These are phyloP conservation scores for Empidonax traillii DNA, from an alignment of 2,113 vertebrate species.

Conservation along the genomic window DNA sequence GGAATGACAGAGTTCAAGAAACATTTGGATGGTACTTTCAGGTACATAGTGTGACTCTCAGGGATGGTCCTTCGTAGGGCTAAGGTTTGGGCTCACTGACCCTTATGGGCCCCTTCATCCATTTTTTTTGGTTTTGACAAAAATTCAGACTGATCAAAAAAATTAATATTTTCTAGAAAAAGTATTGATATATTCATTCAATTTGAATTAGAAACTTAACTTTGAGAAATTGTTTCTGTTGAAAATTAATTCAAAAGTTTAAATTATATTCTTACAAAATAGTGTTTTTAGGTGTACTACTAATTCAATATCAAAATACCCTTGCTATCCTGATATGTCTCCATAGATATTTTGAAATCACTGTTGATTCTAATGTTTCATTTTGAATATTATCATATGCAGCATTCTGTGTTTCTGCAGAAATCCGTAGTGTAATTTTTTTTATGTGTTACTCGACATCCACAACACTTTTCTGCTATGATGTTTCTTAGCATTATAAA, in stretches of 20 bases:
- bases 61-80: neutral
- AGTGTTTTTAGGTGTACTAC: neutral
- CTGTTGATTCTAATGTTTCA: neutral
- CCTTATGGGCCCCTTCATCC: neutral
- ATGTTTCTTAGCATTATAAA: neutral
- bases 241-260: neutral
- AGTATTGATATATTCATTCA: accelerated
- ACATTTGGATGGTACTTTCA: neutral
- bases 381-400: neutral
- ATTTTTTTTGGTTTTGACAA: neutral
- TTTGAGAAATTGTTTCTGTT: neutral
- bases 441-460: neutral
- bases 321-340: neutral
- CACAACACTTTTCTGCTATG: neutral
- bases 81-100: neutral
- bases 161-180: neutral
- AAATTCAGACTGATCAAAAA: neutral
- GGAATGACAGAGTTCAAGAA: neutral
- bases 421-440: neutral
- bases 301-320: neutral
- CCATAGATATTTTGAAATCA: neutral
- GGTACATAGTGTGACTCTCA: neutral
- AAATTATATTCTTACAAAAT: neutral
- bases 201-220: neutral
- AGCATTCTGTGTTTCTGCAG: neutral